phyloP scores from a whole-genome alignment of 2,797 vertebrate genomes.

The Onychomys arenicola region DNA sequence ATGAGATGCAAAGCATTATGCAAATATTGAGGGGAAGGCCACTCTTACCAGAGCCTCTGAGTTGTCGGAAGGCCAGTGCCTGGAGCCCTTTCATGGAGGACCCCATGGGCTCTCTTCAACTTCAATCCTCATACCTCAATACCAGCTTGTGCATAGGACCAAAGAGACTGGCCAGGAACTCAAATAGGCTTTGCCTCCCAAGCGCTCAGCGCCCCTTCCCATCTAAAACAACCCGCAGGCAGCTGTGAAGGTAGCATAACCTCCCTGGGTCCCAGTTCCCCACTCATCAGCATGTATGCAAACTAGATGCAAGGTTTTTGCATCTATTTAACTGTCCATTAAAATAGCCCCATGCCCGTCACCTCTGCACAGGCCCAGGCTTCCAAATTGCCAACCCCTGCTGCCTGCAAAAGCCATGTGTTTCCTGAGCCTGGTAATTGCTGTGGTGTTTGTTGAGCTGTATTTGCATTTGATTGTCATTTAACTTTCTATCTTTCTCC shows the following conservation, averaged over 20 bases:
- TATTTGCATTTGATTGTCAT: conserved; percentile 73
- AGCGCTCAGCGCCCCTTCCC: background rate
- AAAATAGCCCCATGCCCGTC: conserved; percentile 56
- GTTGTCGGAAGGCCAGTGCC: conserved; percentile 66
- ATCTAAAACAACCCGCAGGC: conserved; percentile 33
- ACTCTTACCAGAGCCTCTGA: conserved; percentile 55
- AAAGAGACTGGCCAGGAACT: background rate
- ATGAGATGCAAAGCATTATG: conserved; percentile 82
- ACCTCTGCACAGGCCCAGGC: conserved; percentile 67
- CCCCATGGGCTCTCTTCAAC: background rate
- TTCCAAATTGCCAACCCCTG: conserved; percentile 77
- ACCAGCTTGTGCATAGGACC: conserved; percentile 25
- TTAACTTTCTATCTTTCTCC: conserved; percentile 78
- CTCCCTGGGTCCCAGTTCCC: conserved; percentile 28
- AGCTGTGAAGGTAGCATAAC: conserved; percentile 45
- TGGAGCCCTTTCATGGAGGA: conserved; percentile 42
- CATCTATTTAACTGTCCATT: conserved; percentile 74
- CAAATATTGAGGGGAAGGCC: conserved; percentile 75
- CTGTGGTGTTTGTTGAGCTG: conserved; percentile 80
- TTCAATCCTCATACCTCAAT: background rate
- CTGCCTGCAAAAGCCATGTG: conserved; percentile 76
- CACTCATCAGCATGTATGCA: conserved; percentile 69
- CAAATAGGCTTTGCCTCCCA: conserved; percentile 27
- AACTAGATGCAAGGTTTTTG: conserved; percentile 59
- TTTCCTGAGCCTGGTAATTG: conserved; percentile 72